Evolutionary conservation across 2,113 vertebrate species (phyloP).

Genomic region (Apistogramma diplotaenia): DNA sequence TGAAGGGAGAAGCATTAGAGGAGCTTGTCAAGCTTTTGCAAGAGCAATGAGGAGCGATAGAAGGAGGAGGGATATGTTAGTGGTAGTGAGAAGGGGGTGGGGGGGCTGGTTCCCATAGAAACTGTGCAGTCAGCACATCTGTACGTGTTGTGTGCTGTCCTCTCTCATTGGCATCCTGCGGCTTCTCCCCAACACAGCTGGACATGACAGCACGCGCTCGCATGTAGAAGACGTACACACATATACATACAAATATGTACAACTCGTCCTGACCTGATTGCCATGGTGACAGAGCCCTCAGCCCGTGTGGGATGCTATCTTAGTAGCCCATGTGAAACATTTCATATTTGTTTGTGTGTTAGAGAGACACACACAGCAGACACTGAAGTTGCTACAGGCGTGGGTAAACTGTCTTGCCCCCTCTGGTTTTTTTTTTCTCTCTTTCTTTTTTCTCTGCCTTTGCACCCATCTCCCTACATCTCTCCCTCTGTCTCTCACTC

Average conservation of each 20-base stretch:
- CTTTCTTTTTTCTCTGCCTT: neutral
- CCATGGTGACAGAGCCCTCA: slow-evolving; percentile 21
- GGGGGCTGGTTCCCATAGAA: slow-evolving; percentile 79
- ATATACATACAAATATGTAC: neutral
- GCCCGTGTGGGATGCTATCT: slow-evolving; percentile 30
- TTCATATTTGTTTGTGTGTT: neutral
- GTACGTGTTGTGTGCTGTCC: slow-evolving; percentile 64
- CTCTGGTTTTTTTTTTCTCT: neutral
- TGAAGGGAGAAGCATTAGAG: slow-evolving; percentile 47
- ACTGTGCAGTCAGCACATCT: slow-evolving; percentile 83
- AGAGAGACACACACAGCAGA: slow-evolving; percentile 3
- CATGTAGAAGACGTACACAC: neutral
- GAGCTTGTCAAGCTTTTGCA: slow-evolving; percentile 58
- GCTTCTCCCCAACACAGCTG: slow-evolving; percentile 55
- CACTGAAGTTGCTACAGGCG: slow-evolving; percentile 14
- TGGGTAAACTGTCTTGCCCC: neutral
- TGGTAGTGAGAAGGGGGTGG: neutral
- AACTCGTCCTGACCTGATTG: slow-evolving; percentile 41
- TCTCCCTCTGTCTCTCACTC: slow-evolving; percentile 35
- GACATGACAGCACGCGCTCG: slow-evolving; percentile 38
- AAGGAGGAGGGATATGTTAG: slow-evolving; percentile 41
- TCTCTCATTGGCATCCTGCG: slow-evolving; percentile 56
- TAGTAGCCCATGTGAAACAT: neutral
- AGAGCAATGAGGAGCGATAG: slow-evolving; percentile 48
- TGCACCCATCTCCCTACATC: slow-evolving; percentile 10